phyloP scores from a whole-genome alignment of 2,888 invertebrate species.

The Tanypteryx hageni region DNA sequence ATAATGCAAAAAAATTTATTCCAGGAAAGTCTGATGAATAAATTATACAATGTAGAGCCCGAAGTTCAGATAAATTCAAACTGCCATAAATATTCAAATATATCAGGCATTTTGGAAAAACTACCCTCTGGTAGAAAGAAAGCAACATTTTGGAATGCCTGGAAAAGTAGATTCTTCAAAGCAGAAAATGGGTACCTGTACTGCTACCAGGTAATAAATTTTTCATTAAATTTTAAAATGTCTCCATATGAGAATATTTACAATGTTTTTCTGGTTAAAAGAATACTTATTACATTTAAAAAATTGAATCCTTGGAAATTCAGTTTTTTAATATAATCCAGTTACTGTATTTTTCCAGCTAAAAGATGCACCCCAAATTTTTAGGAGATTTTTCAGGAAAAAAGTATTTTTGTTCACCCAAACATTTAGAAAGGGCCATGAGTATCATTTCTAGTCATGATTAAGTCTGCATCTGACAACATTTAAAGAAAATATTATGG shows the following conservation, averaged over 20 bases:
- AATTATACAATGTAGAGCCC: background rate
- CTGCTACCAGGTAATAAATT: conserved; percentile 75
- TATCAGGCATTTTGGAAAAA: conserved; percentile 76
- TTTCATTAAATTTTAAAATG: no score
- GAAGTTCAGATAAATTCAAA: background rate
- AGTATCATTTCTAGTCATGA: no score
- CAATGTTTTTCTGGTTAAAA: no score
- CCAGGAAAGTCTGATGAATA: conserved; percentile 47
- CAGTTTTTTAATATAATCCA: background rate
- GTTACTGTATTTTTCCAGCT: no score
- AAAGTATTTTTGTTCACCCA: no score
- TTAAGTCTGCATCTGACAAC: no score
- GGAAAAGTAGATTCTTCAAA: conserved; percentile 78
- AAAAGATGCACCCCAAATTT: no score
- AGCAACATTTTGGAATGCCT: conserved; percentile 78
- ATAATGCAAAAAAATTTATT: background rate
- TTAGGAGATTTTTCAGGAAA: no score
- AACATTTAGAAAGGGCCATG: no score
- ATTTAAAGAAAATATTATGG: no score
- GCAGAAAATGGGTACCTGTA: conserved; percentile 77
- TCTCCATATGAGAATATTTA: no score
- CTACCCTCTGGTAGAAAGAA: conserved; percentile 77
- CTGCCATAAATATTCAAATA: conserved; percentile 49
- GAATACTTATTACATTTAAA: no score
- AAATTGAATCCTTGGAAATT: background rate